Evolutionary conservation across 1,140 invertebrate species (phyloP).

Genomic region (Pseudoatta argentina): DNA sequence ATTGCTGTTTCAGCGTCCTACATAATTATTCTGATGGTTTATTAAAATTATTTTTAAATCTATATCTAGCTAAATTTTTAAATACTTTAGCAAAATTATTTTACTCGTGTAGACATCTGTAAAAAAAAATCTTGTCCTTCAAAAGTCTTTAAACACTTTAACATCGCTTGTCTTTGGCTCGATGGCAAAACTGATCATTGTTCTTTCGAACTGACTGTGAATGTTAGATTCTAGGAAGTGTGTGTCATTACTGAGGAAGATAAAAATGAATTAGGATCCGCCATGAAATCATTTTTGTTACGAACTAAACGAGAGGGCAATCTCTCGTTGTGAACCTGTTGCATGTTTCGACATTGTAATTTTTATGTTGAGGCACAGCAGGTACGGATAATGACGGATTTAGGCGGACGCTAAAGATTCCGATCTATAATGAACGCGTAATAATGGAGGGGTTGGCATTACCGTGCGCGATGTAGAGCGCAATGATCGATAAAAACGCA

Average conservation of each 20-base stretch:
- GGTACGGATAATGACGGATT: slow-evolving; percentile 18
- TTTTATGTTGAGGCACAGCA: slow-evolving; percentile 9
- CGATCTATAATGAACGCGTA: slow-evolving; percentile 35
- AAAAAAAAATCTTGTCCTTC: neutral
- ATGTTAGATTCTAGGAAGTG: too few species aligned
- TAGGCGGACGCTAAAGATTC: slow-evolving; percentile 34
- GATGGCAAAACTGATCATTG: neutral
- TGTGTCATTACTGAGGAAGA: neutral
- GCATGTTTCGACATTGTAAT: slow-evolving; percentile 38
- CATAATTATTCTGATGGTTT: too few species aligned
- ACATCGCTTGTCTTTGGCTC: neutral
- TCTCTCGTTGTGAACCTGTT: slow-evolving; percentile 23
- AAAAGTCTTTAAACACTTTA: neutral
- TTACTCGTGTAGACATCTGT: neutral
- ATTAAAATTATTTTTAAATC: too few species aligned
- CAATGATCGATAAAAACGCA: slow-evolving; percentile 53
- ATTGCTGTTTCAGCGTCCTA: too few species aligned
- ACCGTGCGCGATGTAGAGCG: neutral
- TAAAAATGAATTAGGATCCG: neutral
- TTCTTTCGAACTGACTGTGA: neutral
- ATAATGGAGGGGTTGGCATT: slow-evolving; percentile 10
- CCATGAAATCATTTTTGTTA: neutral
- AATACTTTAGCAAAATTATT: too few species aligned
- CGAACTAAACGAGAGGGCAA: neutral
- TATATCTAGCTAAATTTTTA: too few species aligned